Evolutionary conservation across 2,888 invertebrate genomes (phyloP), one percentile per base, ranked within the genome.

Genomic region (Cataglyphis albicans): DNA sequence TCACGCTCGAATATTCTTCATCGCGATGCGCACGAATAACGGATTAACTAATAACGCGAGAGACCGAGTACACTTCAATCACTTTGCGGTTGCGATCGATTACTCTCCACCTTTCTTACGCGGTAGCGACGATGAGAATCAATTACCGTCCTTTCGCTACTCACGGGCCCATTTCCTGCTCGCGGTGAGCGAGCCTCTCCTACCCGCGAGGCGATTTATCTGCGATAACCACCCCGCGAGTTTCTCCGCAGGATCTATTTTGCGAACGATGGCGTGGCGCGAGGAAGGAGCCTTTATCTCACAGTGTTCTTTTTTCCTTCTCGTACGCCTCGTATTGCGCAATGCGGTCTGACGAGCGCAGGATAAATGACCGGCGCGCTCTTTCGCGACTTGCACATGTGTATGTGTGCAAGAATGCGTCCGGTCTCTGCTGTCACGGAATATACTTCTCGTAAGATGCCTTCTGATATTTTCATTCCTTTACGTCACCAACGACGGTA

Each of bases 241-340:
- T 78, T 78, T 80, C 80, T 44, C 84, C 52, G 70, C 83, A 70
- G 48, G 44, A 83, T 67, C 73, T 68, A 72, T 72, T 80, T 70
- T 72, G 59, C 61, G 74, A 73, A 61, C 67, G 67, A 67, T 73
- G 68, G n/a, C 67, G 29, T 73, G 68, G n/a, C 67, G 35, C 65
- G 64, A 76, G 63, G 72, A 81, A 82, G 75, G 41, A 64, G 55
- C 48, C 32, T 65, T 65, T 73, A 61, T 81, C 55, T 65, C 15
- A 64, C 38, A 64, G 74, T 68, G 48, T 86, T 86, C 82, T 81
- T 84, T 85, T 86, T 86, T 84, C 82, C 86, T 67, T 84, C 83
- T 82, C 83, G 83, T 85, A 86, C 61, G 82, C 82, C 81, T 89
- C 90, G 88, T 90, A 91, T 90, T 90, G 91, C 90, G 90, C 85